Conservation (phyloP, 2,113 vertebrate genomes). For the Serilophus lunatus region DNA sequence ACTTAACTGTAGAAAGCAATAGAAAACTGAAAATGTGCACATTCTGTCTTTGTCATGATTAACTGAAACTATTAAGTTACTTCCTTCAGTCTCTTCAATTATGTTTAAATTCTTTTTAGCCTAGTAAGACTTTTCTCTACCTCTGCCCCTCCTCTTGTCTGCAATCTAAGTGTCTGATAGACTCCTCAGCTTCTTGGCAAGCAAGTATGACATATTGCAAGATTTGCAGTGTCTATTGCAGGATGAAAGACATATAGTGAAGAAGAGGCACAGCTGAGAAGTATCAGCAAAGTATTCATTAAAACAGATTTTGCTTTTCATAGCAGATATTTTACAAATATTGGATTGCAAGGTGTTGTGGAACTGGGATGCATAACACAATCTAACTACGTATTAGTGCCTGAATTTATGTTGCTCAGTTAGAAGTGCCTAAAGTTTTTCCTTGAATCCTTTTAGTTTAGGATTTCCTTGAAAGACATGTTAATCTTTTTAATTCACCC, state of each 20-base stretch:
- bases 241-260: background rate
- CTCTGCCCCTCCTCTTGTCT: background rate
- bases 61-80: background rate
- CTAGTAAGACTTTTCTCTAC: background rate
- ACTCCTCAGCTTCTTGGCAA: background rate
- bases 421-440: background rate
- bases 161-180: background rate
- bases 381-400: background rate
- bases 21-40: background rate
- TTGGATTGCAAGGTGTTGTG: background rate
- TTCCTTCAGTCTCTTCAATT: background rate
- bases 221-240: background rate
- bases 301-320: background rate
- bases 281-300: background rate
- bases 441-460: background rate
- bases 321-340: background rate
- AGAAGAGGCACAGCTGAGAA: background rate
- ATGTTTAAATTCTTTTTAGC: background rate
- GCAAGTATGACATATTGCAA: background rate
- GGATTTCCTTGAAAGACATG: background rate
- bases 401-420: background rate
- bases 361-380: background rate
- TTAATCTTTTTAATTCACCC: background rate
- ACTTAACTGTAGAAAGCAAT: background rate
- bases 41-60: background rate